A percentile compares a stretch with the other conserved stretches of the same genome.
Evolutionary conservation across 2,797 vertebrate species (phyloP).

Genomic region (Loriculus beryllinus): DNA sequence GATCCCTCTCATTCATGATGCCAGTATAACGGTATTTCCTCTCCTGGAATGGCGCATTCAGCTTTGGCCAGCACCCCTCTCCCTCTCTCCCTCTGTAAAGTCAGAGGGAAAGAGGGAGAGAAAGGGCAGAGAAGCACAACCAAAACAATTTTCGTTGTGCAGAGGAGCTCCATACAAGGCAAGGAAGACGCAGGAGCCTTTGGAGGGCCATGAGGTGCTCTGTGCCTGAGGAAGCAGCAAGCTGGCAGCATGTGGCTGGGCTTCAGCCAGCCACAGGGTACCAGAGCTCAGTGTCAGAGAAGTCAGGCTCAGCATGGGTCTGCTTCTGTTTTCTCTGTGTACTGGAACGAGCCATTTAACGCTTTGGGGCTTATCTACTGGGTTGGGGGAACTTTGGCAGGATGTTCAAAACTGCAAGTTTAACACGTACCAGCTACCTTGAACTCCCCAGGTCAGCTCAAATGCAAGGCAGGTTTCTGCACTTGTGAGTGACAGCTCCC

Average conservation of each 20-base stretch:
- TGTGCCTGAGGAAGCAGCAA: not conserved
- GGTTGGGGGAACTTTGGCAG: not conserved
- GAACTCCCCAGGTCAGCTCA: not conserved
- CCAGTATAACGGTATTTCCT: conserved; percentile 67
- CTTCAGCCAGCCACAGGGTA: not conserved
- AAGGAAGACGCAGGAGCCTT: not conserved
- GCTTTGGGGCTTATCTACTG: not conserved
- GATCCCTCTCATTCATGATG: conserved; percentile 34
- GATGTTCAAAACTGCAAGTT: not conserved
- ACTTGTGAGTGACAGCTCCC: not conserved
- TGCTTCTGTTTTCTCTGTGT: not conserved
- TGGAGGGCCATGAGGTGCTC: not conserved
- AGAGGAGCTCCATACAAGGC: conserved; percentile 36
- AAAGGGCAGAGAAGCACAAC: conserved; percentile 7
- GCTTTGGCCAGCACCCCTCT: conserved; percentile 1
- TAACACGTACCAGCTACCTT: not conserved
- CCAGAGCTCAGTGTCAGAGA: not conserved
- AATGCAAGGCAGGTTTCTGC: not conserved
- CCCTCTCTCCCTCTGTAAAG: not conserved
- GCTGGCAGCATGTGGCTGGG: rapidly evolving
- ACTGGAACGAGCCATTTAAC: not conserved
- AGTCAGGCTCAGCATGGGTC: not conserved
- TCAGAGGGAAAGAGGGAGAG: not conserved
- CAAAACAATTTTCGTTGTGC: not conserved
- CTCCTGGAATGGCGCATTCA: conserved; percentile 28